Evolutionary conservation across 2,888 invertebrate species (phyloP), one percentile per base, ranked within the genome.

Genomic region (Conistra vaccinii): DNA sequence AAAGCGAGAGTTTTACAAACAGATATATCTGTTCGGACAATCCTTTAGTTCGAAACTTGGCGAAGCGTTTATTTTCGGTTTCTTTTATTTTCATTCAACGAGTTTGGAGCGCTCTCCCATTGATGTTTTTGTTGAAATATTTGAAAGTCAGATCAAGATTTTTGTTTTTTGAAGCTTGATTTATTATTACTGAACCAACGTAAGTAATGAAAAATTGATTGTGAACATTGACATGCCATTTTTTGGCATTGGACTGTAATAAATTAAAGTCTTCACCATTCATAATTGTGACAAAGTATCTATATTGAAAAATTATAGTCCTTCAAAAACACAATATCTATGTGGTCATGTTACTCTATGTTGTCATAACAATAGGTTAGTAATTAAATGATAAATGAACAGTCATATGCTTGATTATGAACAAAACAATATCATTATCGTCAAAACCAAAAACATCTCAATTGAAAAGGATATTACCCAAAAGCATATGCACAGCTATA

Each of bases 11-110:
- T 76, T 81, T 39, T 29, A 53, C 69, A 53, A 81, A 76, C 63
- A 70, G 68, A 67, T 48, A 75, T 65, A 70, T 70, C 20, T 68
- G 51, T 76, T 82, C 39, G 53, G 57, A 66, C 70, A 76, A 82
- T 76, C 57, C 39, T 85, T 69, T 71, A 53, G n/a, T 39, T 82
- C 26, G 10, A 71, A 81, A 75, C 67, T 85, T 61, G 32, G 67
- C 20, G 60, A 71, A 66, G 60, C 70, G 35, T 75, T 75, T 76
- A 65, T 75, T 85, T 81, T 69, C 23, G 42, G 14, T 53, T 71
- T 65, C 70, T 81, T 85, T 81, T 75, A 81, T 65, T 75, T 61
- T 81, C 65, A 61, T 53, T 39, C 42, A 77, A 78, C 29, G 62
- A 45, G 53, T 81, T 81, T 48, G 32, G 35, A 81, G 68, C 74